Conservation (phyloP, 2,113 vertebrate species). For the Proteles cristata region DNA sequence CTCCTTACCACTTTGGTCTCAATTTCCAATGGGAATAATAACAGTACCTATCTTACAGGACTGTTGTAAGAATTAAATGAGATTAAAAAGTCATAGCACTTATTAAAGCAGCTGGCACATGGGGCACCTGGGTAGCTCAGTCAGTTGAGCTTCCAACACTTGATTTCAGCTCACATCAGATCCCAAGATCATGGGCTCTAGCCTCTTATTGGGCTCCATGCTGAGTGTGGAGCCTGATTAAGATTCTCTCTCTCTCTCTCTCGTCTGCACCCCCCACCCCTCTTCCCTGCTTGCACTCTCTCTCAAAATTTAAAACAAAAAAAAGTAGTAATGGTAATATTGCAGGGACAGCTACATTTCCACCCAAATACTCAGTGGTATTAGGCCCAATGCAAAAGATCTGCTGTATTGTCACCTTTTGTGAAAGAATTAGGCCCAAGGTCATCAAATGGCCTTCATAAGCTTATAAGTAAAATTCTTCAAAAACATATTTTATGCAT, state of each 20-base stretch:
- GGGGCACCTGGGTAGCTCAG: too few species aligned
- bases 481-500: not conserved
- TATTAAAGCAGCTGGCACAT: not conserved
- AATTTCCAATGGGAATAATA: not conserved
- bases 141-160: too few species aligned
- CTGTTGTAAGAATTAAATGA: not conserved
- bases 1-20: not conserved
- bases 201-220: too few species aligned
- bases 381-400: not conserved
- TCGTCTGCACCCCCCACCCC: too few species aligned
- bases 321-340: not conserved
- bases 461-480: not conserved
- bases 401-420: not conserved
- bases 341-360: not conserved
- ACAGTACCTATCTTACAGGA: not conserved
- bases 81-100: not conserved
- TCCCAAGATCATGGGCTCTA: too few species aligned
- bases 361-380: not conserved
- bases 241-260: too few species aligned
- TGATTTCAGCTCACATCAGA: too few species aligned
- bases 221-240: too few species aligned
- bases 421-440: not conserved
- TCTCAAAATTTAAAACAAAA: too few species aligned
- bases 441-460: not conserved
- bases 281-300: too few species aligned